Percentiles rank a stretch among this genome's conserved stretches.
These are phyloP conservation scores for Drosophila pseudoananassae DNA, from an alignment of 1,140 invertebrate genomes.

Conservation along the genomic window DNA sequence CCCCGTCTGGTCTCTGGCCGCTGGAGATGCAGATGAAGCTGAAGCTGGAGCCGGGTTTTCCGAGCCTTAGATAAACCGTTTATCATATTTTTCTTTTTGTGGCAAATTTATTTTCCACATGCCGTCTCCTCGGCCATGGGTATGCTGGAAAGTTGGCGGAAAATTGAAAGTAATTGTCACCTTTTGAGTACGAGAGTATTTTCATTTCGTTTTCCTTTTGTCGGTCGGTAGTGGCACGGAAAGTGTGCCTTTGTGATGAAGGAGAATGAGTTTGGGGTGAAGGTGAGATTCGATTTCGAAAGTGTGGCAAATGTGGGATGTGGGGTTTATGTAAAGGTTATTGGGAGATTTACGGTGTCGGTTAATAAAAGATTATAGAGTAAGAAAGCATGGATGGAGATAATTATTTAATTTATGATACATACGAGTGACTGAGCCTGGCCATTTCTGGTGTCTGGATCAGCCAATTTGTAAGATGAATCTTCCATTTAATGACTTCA, in stretches of 20 bases:
- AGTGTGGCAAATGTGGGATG: constrained; percentile 22
- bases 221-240: constrained; percentile 32
- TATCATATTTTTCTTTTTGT: constrained; percentile 14
- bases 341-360: neutral
- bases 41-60: constrained; percentile 31
- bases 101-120: constrained; percentile 22
- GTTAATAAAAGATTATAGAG: neutral
- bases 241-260: constrained; percentile 46
- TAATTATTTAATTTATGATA: neutral
- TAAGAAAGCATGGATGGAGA: neutral
- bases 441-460: neutral
- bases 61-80: constrained; percentile 22
- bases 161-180: constrained; percentile 82
- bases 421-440: too few species aligned
- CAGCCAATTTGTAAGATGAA: constrained; percentile 23
- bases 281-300: constrained; percentile 52
- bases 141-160: constrained; percentile 39
- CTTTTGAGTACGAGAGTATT: constrained; percentile 50
- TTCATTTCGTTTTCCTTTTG: constrained; percentile 35
- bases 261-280: constrained; percentile 46
- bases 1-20: constrained; percentile 1
- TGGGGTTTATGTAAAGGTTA: constrained; percentile 10
- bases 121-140: constrained; percentile 4
- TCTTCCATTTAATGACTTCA: constrained; percentile 51
- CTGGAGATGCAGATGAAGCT: constrained; percentile 22